phyloP scores from a whole-genome alignment of 1,140 invertebrate genomes.

The Eumeta japonica region DNA sequence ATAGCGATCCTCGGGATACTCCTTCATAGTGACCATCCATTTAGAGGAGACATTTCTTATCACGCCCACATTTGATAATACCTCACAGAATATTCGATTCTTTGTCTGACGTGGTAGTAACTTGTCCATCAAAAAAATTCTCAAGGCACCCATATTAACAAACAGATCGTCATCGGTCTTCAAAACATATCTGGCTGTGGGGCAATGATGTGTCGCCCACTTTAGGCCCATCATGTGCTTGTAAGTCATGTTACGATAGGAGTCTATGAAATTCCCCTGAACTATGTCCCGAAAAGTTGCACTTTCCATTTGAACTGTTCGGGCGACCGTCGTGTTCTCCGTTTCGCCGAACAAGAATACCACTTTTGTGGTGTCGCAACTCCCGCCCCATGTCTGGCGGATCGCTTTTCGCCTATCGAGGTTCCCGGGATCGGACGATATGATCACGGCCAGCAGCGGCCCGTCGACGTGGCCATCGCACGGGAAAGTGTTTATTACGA shows the following conservation, averaged over 20 bases:
- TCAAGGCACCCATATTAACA: conserved; percentile 66
- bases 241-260: conserved; percentile 80
- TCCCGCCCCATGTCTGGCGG: conserved; percentile 67
- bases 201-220: conserved; percentile 69
- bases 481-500: conserved; percentile 57
- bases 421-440: conserved; percentile 70
- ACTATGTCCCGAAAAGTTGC: conserved; percentile 65
- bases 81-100: conserved; percentile 62
- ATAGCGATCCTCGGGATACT: conserved; percentile 67
- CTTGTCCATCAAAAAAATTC: conserved; percentile 61
- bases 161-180: conserved; percentile 79
- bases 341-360: conserved; percentile 72
- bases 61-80: conserved; percentile 46
- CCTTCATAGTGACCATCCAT: conserved; percentile 71
- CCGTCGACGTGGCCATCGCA: conserved; percentile 46
- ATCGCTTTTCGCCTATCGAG: conserved; percentile 62
- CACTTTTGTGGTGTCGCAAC: conserved; percentile 44
- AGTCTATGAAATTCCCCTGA: conserved; percentile 76
- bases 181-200: conserved; percentile 66
- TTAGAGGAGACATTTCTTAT: conserved; percentile 70
- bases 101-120: conserved; percentile 60
- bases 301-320: conserved; percentile 63
- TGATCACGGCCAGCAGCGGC: conserved; percentile 62
- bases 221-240: conserved; percentile 82
- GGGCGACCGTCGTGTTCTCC: conserved; percentile 26